Base-by-base conservation (phyloP, 2,888 invertebrate genomes). In the Drosophila siamana region DNA sequence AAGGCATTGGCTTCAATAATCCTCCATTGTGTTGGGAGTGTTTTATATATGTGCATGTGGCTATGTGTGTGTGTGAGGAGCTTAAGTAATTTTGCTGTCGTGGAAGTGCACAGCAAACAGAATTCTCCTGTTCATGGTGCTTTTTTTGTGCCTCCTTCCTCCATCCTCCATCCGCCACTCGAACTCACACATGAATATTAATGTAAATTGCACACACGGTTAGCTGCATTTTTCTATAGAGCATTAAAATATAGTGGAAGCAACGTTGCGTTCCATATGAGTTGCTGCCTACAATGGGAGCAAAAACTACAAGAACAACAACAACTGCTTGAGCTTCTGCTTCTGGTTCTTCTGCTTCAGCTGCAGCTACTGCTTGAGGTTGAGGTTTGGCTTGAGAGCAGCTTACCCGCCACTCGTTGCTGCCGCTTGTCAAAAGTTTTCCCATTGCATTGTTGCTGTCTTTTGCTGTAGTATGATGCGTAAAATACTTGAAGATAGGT, bases 151-250 rank as follows among this genome's bases (percentile, higher is more conserved):
- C n/a, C n/a, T n/a, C n/a, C n/a, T n/a, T n/a, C n/a, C 57, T 51
- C 55, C n/a, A 8, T 36, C 13, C n/a, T 22, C 47, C 41, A 0
- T 24, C 4, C 8, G 13, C 16, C 38, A 48, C 24, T 41, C 28
- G 24, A 24, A 40, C 52, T 54, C 43, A 61, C 78, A 83, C 78
- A 83, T 84, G 83, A 80, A 84, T 84, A 84, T 84, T 84, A 84
- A 84, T 84, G 88, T 63, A 75, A 86, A 88, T 78, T 83, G 86
- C 86, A 88, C 86, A 83, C 88, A 83, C 80, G 88, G 85, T 87
- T 85, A 88, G 86, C 79, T 87, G 85, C 79, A 73, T 87, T 85
- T 86, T 84, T 87, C 83, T 69, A 77, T 78, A 74, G 63, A 59
- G 69, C 86, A 79, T 85, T 77, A 79, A 82, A 85, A 78, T 87